Evolutionary conservation across 2,113 vertebrate species (phyloP).

Genomic region (Machaerirhynchus nigripectus): DNA sequence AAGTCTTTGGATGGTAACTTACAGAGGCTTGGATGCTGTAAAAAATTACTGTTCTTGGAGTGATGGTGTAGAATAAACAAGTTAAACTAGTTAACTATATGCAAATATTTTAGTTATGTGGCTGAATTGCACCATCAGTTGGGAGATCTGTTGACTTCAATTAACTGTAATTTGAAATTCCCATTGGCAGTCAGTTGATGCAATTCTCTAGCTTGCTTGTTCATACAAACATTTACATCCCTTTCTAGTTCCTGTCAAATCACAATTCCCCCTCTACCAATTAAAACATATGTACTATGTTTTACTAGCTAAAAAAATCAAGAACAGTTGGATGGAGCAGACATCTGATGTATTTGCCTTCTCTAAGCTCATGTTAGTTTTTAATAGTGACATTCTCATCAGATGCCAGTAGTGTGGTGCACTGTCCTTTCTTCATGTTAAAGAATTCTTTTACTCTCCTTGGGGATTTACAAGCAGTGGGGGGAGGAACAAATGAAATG

Average conservation of each 20-base stretch:
- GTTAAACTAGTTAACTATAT: background rate
- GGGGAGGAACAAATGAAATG: background rate
- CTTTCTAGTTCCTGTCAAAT: constrained; percentile 2
- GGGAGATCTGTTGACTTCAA: constrained; percentile 8
- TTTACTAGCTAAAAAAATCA: background rate
- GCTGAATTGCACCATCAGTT: background rate
- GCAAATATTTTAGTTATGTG: background rate
- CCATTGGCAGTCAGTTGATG: background rate
- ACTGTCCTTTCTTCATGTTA: background rate
- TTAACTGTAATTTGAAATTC: constrained; percentile 36
- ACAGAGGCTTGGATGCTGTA: background rate
- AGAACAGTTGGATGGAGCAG: background rate
- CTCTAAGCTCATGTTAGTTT: background rate
- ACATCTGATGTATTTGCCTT: background rate
- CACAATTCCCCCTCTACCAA: background rate
- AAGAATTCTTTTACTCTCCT: background rate
- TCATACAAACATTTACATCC: background rate
- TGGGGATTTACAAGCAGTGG: background rate
- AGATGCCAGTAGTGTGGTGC: background rate
- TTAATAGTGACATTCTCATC: background rate
- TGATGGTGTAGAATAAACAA: background rate
- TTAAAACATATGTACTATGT: background rate
- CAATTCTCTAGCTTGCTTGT: background rate
- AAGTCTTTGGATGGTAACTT: background rate
- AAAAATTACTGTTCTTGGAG: background rate